Evolutionary conservation across 2,797 vertebrate species (phyloP).

Genomic region (Morelia viridis): DNA sequence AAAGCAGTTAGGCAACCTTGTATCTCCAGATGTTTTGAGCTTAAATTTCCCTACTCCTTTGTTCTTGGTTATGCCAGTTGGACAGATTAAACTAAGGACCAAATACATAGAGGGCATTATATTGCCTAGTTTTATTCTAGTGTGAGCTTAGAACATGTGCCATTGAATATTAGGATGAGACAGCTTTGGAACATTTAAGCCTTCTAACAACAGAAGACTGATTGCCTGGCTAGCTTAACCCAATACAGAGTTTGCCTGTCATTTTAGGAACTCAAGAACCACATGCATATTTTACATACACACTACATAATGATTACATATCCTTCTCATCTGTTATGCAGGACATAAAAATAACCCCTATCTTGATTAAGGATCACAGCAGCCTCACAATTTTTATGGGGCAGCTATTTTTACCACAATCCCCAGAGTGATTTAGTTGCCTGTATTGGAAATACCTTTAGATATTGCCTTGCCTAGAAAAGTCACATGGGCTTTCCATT

Average conservation of each 20-base stretch:
- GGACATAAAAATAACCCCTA: background rate
- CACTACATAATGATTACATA: background rate
- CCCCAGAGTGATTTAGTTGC: background rate
- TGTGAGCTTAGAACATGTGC: background rate
- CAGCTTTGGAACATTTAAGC: background rate
- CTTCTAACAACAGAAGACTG: background rate
- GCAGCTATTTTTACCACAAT: background rate
- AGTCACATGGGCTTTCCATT: background rate
- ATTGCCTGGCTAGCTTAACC: background rate
- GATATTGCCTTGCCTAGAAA: background rate
- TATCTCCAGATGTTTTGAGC: background rate
- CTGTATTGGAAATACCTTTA: background rate
- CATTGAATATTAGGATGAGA: background rate
- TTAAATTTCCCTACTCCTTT: background rate
- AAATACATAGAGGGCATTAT: background rate
- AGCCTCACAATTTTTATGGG: background rate
- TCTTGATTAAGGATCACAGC: background rate
- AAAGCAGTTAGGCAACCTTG: background rate
- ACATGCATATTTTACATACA: background rate
- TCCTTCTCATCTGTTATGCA: background rate
- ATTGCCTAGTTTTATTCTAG: background rate
- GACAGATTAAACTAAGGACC: background rate
- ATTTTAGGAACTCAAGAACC: background rate
- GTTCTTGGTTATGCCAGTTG: background rate
- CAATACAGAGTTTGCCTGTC: background rate